Base-by-base conservation (phyloP, 2,888 invertebrate genomes). In the Andricus quercusramuli region DNA sequence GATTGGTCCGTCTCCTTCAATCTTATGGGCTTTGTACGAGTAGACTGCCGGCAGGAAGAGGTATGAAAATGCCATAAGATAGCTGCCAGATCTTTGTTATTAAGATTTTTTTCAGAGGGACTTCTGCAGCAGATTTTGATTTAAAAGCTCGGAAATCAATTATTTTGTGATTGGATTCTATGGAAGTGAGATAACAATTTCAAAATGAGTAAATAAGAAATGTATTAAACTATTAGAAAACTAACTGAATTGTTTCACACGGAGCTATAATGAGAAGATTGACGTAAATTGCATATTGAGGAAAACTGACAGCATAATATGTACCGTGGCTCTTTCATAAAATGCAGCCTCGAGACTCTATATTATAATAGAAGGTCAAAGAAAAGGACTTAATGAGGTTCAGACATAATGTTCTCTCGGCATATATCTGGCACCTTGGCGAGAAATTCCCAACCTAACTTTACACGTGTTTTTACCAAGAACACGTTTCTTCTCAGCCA, bases 361-460 rank as follows among this genome's bases (percentile, higher is more conserved):
- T 11, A 25, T 25, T 20, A n/a, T 59, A 51, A 51, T 9, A 62
- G 25, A 62, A 62, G 44, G 15, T 62, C n/a, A 25, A 62, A 62
- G 8, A 6, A 13, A 20, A 22, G 59, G 2, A 22, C 2, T n/a
- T 51, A 6, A n/a, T 20, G 22, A 8, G 25, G 22, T 11, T 41
- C 44, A 44, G 20, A 29, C 29, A 70, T 47, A 68, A 68, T 70
- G 70, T 70, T 70, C 29, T 47, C 51, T 32, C 51, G 51, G 29
- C 51, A 51, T 6, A 32, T 47, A 51, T 29, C 70, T 20, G 20
- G 29, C n/a, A 32, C 20, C 22, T 11, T 70, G n/a, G 29, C 32
- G 51, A 70, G 70, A 29, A 20, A 20, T 51, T 51, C 51, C 11
- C 70, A 51, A 29, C 51, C 67, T 15, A 41, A 44, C 44, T 44